Evolutionary conservation across 1,140 invertebrate genomes (phyloP).

Genomic region (Meloidogyne floridensis): DNA sequence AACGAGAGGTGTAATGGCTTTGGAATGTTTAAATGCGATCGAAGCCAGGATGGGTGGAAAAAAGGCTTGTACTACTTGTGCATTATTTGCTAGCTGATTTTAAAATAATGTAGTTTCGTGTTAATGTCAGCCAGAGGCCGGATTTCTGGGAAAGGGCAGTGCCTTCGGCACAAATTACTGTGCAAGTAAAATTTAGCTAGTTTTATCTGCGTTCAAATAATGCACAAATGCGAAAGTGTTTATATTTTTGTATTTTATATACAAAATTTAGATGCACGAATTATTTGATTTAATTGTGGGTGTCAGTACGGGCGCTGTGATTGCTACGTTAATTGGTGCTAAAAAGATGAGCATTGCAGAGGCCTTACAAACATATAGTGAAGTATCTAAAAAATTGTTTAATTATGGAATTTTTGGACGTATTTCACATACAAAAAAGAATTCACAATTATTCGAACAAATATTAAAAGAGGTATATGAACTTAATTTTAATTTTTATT

Average conservation of each 20-base stretch:
- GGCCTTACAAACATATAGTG: conserved; percentile 55
- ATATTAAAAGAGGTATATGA: conserved; percentile 72
- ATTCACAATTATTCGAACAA: conserved; percentile 81
- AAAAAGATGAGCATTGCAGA: conserved; percentile 54
- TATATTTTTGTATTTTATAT: background rate
- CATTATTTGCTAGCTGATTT: background rate
- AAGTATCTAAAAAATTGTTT: conserved; percentile 58
- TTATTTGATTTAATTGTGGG: conserved; percentile 87
- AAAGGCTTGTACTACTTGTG: conserved; percentile 39
- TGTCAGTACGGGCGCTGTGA: conserved; percentile 79
- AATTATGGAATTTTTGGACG: conserved; percentile 66
- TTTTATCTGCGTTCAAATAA: no score
- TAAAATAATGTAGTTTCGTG: background rate
- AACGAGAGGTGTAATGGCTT: conserved; percentile 68
- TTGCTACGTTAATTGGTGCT: conserved; percentile 66
- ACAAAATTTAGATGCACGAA: conserved; percentile 59
- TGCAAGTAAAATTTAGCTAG: no score
- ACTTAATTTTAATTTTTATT: background rate
- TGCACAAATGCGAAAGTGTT: no score
- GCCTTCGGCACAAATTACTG: no score
- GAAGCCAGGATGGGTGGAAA: conserved; percentile 67
- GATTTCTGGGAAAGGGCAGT: no score
- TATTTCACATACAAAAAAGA: conserved; percentile 85
- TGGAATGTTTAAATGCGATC: conserved; percentile 57
- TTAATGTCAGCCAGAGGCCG: no score